Percentiles rank a stretch among this genome's conserved stretches.
phyloP scores from a whole-genome alignment of 1,140 invertebrate species.

The Lamellibrachia luymesi region DNA sequence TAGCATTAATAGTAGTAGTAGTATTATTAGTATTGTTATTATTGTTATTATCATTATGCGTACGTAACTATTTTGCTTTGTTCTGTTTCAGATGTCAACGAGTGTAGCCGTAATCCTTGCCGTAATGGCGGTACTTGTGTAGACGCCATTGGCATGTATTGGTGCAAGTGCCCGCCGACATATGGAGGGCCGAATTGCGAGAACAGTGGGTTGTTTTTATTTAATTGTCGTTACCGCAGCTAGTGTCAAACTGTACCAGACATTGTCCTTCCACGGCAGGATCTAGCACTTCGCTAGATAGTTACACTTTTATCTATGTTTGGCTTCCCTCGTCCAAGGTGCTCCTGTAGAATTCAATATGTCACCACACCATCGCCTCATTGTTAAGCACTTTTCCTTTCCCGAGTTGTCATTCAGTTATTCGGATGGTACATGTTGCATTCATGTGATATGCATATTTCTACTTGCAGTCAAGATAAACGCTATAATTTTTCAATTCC shows the following conservation, averaged over 20 bases:
- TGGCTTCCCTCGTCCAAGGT: no score
- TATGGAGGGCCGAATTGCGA: slow-evolving; percentile 48
- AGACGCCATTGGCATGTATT: background rate
- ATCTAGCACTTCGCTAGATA: no score
- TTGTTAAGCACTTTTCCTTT: no score
- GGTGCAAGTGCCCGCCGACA: slow-evolving; percentile 29
- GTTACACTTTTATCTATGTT: no score
- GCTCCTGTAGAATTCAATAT: no score
- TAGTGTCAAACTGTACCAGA: background rate
- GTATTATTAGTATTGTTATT: background rate
- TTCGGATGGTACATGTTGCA: no score
- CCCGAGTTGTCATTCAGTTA: no score
- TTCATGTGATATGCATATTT: no score
- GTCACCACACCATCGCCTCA: no score
- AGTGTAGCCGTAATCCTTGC: slow-evolving; percentile 25
- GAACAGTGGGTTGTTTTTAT: slow-evolving; percentile 31
- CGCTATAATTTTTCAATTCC: no score
- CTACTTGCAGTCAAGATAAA: no score
- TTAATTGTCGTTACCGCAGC: background rate
- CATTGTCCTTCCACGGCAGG: no score
- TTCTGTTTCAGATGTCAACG: slow-evolving; percentile 3
- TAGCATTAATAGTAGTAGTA: background rate
- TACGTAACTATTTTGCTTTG: background rate
- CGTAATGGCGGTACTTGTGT: slow-evolving; percentile 21
- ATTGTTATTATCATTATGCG: background rate